Percentiles rank a stretch among this genome's conserved stretches.
phyloP scores from a whole-genome alignment of 2,888 invertebrate genomes.

The Galerucella nymphaeae region DNA sequence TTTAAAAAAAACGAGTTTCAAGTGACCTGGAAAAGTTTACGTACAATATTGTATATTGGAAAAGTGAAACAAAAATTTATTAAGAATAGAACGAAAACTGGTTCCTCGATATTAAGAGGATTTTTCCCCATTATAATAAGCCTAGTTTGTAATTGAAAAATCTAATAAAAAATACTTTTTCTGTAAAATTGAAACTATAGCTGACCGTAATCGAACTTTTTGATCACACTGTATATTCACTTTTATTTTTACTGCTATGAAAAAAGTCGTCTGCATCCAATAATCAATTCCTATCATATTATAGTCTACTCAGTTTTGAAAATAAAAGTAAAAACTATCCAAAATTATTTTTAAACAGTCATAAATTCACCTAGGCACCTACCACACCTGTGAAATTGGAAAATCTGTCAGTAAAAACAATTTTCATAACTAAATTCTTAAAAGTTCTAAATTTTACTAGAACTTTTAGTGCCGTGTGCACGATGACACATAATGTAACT shows the following conservation, averaged over 20 bases:
- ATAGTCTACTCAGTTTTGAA: background rate
- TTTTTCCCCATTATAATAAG: no score
- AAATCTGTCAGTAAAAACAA: slow-evolving; percentile 16
- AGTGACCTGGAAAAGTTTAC: slow-evolving; percentile 41
- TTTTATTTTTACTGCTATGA: no score
- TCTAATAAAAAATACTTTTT: no score
- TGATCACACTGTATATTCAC: no score
- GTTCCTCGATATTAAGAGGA: no score
- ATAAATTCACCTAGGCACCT: slow-evolving; percentile 20
- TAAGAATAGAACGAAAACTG: background rate
- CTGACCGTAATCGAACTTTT: no score
- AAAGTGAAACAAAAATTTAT: background rate
- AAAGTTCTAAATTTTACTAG: slow-evolving; percentile 47
- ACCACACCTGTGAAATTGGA: slow-evolving; percentile 24
- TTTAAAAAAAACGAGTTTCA: slow-evolving; percentile 56
- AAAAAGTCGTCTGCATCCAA: no score
- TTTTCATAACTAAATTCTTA: slow-evolving; percentile 23
- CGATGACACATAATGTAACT: slow-evolving; percentile 66
- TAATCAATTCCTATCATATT: no score
- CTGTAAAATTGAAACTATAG: no score
- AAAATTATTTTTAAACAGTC: slow-evolving; percentile 7
- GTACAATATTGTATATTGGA: background rate
- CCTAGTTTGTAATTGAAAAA: no score
- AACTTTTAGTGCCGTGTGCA: slow-evolving; percentile 68
- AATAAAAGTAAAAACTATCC: background rate